Base-by-base conservation (phyloP, 1,140 invertebrate species). In the Melanaphis sacchari region DNA sequence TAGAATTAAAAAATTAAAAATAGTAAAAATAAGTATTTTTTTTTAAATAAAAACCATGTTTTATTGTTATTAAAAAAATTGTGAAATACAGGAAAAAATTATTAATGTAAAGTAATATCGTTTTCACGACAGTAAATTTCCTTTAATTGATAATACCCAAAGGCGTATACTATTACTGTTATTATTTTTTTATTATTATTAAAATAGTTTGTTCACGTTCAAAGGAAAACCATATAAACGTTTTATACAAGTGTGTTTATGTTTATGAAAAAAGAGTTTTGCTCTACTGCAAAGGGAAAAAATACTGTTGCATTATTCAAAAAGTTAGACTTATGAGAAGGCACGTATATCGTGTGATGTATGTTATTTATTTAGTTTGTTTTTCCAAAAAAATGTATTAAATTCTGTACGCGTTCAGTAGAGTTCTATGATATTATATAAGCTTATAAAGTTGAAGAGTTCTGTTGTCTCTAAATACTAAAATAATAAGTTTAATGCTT, bases 291-390 rank as follows among this genome's bases (percentile, higher is more conserved):
- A 38, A 38, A 89, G 9, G 46, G 9, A 52, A 52, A 49, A 52
- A 21, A 89, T 89, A 49, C 31, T 52, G 84, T 85, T 85, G 84
- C 84, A 89, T 89, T 89, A 89, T 89, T 89, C 87, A 89, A 89
- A 89, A 89, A 49, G 87, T 89, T 89, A 89, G 87, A 52, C 46
- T 52, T 89, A 89, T 52, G 43, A 88, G 85, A 52, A 89, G n/a
- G 46, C 46, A 89, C 87, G 43, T 89, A 52, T 7, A 38, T 36
- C n/a, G 46, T 52, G 46, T 52, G 87, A 89, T 21, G 46, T 46
- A 24, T 36, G 87, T 49, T 52, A 52, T 89, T 89, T 52, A 89
- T 89, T 38, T 89, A 52, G 43, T 52, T 36, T 38, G 41, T 52
- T 89, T 49, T 52, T 89, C 21, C 87, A 36, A 89, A 89, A 88